These are phyloP conservation scores for Glossosoma conforme DNA, from an alignment of 1,140 invertebrate species.

Conservation along the genomic window DNA sequence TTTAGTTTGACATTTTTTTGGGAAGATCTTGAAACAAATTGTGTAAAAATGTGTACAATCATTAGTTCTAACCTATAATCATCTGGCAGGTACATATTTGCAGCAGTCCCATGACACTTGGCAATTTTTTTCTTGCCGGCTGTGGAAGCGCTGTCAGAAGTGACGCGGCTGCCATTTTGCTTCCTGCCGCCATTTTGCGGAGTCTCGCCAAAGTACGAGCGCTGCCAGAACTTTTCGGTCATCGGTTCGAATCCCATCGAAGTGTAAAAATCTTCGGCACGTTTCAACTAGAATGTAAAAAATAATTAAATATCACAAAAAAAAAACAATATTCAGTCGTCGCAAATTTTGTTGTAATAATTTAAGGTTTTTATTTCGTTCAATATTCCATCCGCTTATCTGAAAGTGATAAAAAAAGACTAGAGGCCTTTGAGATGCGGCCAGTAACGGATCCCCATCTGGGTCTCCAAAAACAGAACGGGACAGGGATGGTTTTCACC, in stretches of 20 bases:
- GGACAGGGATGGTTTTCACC: too few species aligned
- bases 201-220: conserved; percentile 49
- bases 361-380: too few species aligned
- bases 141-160: conserved; percentile 26
- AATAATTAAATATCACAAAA: too few species aligned
- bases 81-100: conserved; percentile 60
- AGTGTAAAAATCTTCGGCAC: conserved; percentile 60
- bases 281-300: conserved; percentile 45
- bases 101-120: conserved; percentile 61
- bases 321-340: too few species aligned
- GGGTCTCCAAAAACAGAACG: too few species aligned
- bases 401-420: too few species aligned
- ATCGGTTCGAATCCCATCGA: conserved; percentile 57
- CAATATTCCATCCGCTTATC: too few species aligned
- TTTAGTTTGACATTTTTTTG: too few species aligned
- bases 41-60: too few species aligned
- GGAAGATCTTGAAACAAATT: conserved; percentile 12
- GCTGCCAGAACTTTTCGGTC: conserved; percentile 57
- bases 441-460: too few species aligned
- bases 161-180: conserved; percentile 1
- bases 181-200: conserved; percentile 3
- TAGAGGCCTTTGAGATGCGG: too few species aligned
- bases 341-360: too few species aligned
- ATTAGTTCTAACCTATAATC: conserved; percentile 57
- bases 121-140: conserved; percentile 22